Evolutionary conservation across 2,797 vertebrate genomes (phyloP).

Genomic region (Eutrigla gurnardus): DNA sequence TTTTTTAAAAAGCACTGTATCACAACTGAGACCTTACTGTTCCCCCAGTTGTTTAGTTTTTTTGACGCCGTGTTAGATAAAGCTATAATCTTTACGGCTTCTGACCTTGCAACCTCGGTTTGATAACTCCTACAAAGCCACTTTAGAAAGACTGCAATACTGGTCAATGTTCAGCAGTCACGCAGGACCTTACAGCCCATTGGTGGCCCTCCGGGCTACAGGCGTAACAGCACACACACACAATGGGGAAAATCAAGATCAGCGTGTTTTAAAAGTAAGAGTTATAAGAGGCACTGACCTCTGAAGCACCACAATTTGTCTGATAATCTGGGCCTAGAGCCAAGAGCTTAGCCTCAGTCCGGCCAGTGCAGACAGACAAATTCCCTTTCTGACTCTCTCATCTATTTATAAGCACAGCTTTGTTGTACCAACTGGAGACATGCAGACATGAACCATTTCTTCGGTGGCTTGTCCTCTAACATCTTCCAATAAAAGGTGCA

Average conservation of each 20-base stretch:
- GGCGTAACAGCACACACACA: no score
- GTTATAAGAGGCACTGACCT: slow-evolving; percentile 57
- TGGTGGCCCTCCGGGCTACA: neutral
- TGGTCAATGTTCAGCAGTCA: slow-evolving; percentile 44
- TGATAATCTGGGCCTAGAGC: slow-evolving; percentile 63
- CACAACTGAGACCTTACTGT: neutral
- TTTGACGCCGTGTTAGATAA: slow-evolving; percentile 20
- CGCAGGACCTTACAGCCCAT: neutral
- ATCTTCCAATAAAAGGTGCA: neutral
- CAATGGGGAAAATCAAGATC: neutral
- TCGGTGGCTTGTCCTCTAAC: neutral
- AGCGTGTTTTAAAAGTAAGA: slow-evolving; percentile 27
- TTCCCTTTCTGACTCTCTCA: slow-evolving; percentile 33
- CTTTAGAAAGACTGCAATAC: neutral
- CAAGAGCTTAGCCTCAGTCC: slow-evolving; percentile 31
- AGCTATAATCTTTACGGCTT: slow-evolving; percentile 26
- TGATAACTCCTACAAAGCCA: neutral
- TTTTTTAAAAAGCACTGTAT: neutral
- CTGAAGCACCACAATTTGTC: slow-evolving; percentile 53
- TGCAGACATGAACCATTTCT: neutral
- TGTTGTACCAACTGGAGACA: slow-evolving; percentile 17
- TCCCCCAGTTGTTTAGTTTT: neutral
- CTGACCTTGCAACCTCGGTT: slow-evolving; percentile 17
- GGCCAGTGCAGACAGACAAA: slow-evolving; percentile 44
- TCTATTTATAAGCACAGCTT: slow-evolving; percentile 61